Percentiles rank a stretch among this genome's conserved stretches.
Conservation (phyloP, 2,113 vertebrate genomes). For the Thalassoma bifasciatum region DNA sequence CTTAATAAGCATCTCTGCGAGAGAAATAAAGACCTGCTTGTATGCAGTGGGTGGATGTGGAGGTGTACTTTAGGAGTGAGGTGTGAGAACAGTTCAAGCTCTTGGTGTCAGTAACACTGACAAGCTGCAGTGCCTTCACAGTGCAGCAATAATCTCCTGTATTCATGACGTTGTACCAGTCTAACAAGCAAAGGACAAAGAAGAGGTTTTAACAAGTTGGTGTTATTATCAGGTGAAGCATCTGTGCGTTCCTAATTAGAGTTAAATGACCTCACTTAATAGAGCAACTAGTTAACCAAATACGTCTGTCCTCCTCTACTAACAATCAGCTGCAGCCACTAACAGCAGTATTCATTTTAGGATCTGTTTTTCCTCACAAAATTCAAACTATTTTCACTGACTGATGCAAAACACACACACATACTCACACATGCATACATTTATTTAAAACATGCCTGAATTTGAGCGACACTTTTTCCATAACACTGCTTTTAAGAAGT, state of each 20-base stretch:
- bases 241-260: slow-evolving; percentile 68
- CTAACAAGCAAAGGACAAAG: slow-evolving; percentile 4
- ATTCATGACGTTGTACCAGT: background rate
- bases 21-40: background rate
- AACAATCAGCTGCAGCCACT: slow-evolving; percentile 47
- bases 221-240: slow-evolving; percentile 53
- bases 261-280: slow-evolving; percentile 73
- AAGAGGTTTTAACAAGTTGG: slow-evolving; percentile 41
- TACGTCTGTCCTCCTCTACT: slow-evolving; percentile 21
- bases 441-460: too few relatives aligned
- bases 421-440: background rate
- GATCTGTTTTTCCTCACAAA: slow-evolving; percentile 23
- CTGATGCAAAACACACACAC: background rate
- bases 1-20: background rate
- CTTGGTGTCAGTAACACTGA: slow-evolving; percentile 4
- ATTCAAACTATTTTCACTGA: slow-evolving; percentile 36
- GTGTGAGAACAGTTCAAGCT: slow-evolving; percentile 2
- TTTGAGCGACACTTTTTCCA: background rate
- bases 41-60: background rate
- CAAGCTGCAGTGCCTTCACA: background rate
- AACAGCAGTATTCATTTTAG: slow-evolving; percentile 30
- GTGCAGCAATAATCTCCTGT: background rate
- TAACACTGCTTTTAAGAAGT: background rate
- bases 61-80: slow-evolving; percentile 3
- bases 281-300: slow-evolving; percentile 71